phyloP scores from a whole-genome alignment of 2,888 invertebrate species.

The Metallyticus violacea region DNA sequence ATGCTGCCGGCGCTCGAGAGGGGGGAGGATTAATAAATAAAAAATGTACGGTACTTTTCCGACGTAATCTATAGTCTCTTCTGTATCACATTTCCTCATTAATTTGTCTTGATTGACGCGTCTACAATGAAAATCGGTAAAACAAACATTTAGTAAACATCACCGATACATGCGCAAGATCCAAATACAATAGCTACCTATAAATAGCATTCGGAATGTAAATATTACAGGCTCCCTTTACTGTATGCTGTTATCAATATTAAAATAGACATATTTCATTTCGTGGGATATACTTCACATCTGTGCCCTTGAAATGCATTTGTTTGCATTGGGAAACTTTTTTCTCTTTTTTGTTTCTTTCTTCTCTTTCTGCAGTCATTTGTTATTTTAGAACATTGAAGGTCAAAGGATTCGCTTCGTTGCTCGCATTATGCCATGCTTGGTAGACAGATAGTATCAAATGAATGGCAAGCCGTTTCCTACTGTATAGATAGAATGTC shows the following conservation, averaged over 20 bases:
- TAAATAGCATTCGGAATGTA: no score
- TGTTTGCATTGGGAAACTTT: not conserved
- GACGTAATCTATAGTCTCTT: no score
- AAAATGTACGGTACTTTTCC: no score
- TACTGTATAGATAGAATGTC: no score
- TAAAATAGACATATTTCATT: not conserved
- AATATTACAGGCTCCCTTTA: not conserved
- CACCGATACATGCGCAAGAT: no score
- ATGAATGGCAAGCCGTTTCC: not conserved
- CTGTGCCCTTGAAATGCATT: not conserved
- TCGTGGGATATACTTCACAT: not conserved
- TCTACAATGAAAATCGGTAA: no score
- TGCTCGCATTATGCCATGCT: not conserved
- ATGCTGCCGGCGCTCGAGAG: no score
- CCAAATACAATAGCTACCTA: no score
- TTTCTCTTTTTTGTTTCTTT: not conserved
- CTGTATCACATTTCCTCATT: no score
- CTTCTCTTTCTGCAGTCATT: not conserved
- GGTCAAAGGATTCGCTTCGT: not conserved
- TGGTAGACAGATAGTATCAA: not conserved
- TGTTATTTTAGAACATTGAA: not conserved
- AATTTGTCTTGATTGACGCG: no score
- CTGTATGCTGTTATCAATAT: not conserved
- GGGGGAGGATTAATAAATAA: no score
- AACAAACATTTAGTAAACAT: no score